Base-by-base conservation (phyloP, 1,140 invertebrate genomes). In the Sitodiplosis mosellana region DNA sequence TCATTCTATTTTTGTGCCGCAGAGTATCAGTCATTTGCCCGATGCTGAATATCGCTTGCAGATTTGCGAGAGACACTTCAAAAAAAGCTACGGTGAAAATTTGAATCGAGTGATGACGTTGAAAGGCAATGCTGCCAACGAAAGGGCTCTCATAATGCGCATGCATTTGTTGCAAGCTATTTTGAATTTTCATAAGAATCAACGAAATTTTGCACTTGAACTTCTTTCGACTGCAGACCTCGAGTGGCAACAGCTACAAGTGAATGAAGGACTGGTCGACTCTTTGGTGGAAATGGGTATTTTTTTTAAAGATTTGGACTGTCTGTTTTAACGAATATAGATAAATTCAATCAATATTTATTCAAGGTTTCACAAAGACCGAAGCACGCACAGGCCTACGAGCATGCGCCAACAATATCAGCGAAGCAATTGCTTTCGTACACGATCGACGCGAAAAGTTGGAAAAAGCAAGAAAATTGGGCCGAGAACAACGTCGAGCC, bases 91-190 rank as follows among this genome's bases (percentile, higher is more conserved):
- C 57, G 83, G 83, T 0, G 64, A 69, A 10, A 77, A 83, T 55
- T 67, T 81, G 45, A 73, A 80, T 55, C 65, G 83, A 41, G 59
- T 87, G 0, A 70, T 76, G 42, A 71, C 73, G 1, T 56, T 87
- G 0, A 86, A 85, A 65, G 82, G 78, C 2, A 57, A 59, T 59
- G n/a, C 56, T 78, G 78, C 75, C 5, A 79, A 77, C 51, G 83
- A 85, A 58, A 67, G 75, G 17, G 81, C 77, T 1, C 59, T 87
- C 14, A 71, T 85, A 46, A 75, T 84, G 70, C 73, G 82, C 2
- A 67, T 87, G 10, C 80, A 86, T 62, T 61, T 87, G 27, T 66
- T 87, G 15, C 81, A 87, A 65, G 84, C 78, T 1, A 77, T 87
- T 46, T 74, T 84, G 7, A 65, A 76, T 1, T 87, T 78, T 60